These are phyloP conservation scores for Fulmarus glacialis DNA, from an alignment of 2,113 vertebrate genomes.

Conservation along the genomic window DNA sequence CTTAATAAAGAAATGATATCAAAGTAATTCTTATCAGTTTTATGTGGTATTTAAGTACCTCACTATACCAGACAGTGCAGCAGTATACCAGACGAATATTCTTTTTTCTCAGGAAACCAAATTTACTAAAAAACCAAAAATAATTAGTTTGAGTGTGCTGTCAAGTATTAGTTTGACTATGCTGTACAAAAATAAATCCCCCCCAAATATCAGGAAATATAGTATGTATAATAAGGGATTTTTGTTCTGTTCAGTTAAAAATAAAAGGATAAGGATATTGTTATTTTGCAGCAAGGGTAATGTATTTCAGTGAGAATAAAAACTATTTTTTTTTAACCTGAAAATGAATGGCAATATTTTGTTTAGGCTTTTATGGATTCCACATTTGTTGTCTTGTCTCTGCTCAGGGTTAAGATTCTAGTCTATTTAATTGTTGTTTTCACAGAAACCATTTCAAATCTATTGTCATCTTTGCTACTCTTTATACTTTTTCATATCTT, in stretches of 20 bases:
- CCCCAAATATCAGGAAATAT: neutral
- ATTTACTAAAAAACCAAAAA: neutral
- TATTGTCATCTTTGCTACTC: neutral
- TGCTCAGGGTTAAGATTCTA: neutral
- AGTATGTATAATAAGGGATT: neutral
- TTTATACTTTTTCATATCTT: neutral
- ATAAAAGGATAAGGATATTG: neutral
- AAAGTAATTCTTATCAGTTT: neutral
- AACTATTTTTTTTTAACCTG: neutral
- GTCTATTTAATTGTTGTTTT: neutral
- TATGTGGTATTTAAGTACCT: neutral
- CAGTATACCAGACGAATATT: neutral
- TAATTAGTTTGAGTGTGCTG: neutral
- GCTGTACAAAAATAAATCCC: neutral
- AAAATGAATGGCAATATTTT: neutral
- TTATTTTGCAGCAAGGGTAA: neutral
- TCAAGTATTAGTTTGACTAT: neutral
- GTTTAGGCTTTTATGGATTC: neutral
- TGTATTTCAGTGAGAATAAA: neutral
- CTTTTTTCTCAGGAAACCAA: neutral
- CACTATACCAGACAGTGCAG: neutral
- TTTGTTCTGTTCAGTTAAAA: neutral
- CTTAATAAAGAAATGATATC: neutral
- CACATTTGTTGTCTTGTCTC: accelerated
- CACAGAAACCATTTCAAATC: neutral